Percentiles rank a stretch among this genome's conserved stretches.
Conservation (phyloP, 2,113 vertebrate species). For the Pelobates fuscus region DNA sequence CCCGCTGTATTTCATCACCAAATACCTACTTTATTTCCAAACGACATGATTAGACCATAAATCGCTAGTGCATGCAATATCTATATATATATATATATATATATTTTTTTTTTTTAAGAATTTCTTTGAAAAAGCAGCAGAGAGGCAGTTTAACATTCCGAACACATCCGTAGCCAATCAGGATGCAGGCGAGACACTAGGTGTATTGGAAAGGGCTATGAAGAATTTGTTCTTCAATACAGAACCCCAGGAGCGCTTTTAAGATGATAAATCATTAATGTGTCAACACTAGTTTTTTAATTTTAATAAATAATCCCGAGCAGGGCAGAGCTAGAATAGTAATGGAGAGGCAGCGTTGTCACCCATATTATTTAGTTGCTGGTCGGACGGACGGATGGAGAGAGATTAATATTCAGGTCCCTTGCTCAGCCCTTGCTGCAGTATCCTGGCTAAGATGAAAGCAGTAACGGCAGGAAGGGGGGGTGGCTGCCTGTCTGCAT, state of each 20-base stretch:
- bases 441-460: background rate
- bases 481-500: background rate
- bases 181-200: slow-evolving; percentile 17
- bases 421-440: slow-evolving; percentile 1
- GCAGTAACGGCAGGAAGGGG: background rate
- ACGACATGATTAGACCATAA: slow-evolving; percentile 1
- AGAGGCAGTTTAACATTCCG: slow-evolving; percentile 24
- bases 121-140: slow-evolving; percentile 7
- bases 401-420: slow-evolving; percentile 26
- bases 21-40: slow-evolving; percentile 10
- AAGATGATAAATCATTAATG: slow-evolving; percentile 44
- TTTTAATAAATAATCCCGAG: slow-evolving; percentile 43
- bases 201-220: background rate
- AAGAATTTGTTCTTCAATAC: slow-evolving; percentile 20
- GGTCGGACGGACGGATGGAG: background rate
- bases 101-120: too few species aligned
- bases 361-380: slow-evolving; percentile 12
- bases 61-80: background rate
- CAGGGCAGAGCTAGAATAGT: background rate
- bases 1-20: slow-evolving; percentile 16
- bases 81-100: background rate
- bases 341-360: background rate
- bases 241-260: slow-evolving; percentile 14
- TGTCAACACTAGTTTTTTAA: slow-evolving; percentile 31
- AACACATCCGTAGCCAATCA: slow-evolving; percentile 30